These are phyloP conservation scores for Moxostoma hubbsi DNA, from an alignment of 2,797 vertebrate genomes.

Conservation along the genomic window DNA sequence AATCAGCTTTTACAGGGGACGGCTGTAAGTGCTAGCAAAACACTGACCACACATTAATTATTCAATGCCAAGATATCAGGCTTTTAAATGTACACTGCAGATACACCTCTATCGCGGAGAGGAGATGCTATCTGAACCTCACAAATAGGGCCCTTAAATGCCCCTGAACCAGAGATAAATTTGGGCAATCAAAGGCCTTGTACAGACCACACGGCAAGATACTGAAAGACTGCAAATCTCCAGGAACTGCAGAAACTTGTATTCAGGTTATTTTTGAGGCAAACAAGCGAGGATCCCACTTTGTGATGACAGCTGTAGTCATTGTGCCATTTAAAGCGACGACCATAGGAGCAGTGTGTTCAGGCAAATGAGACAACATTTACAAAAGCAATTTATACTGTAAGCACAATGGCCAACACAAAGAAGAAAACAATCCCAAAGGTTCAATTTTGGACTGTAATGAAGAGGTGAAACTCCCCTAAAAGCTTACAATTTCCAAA, in stretches of 20 bases:
- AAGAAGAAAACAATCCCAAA: conserved; percentile 2
- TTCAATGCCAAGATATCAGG: conserved; percentile 46
- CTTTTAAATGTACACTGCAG: conserved; percentile 47
- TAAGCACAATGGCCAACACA: conserved; percentile 5
- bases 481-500: conserved; percentile 21
- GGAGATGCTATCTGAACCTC: conserved; percentile 54
- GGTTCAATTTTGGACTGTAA: conserved; percentile 4
- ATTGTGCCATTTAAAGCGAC: conserved; percentile 46
- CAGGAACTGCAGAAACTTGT: conserved; percentile 45
- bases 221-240: conserved; percentile 45
- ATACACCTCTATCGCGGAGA: conserved; percentile 31
- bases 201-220: conserved; percentile 21
- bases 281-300: conserved; percentile 35
- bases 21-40: conserved; percentile 54
- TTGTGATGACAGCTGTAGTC: conserved; percentile 33
- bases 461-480: conserved; percentile 31
- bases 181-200: conserved; percentile 44
- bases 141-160: conserved; percentile 46
- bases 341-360: conserved; percentile 31
- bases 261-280: conserved; percentile 44
- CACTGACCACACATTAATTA: conserved; percentile 61
- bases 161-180: conserved; percentile 47
- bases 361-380: conserved; percentile 35
- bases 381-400: conserved; percentile 43
- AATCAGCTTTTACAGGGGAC: conserved; percentile 49